Evolutionary conservation across 2,113 vertebrate genomes (phyloP).

Genomic region (Spheniscus mendiculus): DNA sequence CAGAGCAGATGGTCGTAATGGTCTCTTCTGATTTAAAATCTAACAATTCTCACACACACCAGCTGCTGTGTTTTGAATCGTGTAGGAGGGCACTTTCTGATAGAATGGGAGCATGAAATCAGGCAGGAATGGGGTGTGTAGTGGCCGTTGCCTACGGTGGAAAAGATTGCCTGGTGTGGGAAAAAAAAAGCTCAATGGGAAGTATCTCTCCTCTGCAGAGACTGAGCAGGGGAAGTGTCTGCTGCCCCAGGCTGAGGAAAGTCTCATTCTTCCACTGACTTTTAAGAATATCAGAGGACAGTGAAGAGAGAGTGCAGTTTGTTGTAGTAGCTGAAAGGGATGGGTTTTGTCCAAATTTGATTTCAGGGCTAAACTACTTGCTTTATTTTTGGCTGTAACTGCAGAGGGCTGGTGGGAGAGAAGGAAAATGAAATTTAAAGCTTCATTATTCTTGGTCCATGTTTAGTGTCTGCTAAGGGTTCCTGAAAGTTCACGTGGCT

Average conservation of each 20-base stretch:
- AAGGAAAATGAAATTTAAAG: background rate
- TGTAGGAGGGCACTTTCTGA: slow-evolving; percentile 38
- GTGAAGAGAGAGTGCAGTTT: background rate
- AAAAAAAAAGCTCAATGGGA: background rate
- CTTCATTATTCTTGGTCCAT: background rate
- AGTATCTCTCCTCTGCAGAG: background rate
- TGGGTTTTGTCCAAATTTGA: slow-evolving; percentile 21
- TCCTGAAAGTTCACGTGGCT: background rate
- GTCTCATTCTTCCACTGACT: background rate
- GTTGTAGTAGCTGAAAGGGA: background rate
- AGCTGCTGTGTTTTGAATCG: slow-evolving; percentile 9
- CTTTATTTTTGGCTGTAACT: background rate
- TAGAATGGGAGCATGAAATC: slow-evolving; percentile 66
- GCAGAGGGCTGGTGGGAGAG: background rate
- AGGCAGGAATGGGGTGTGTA: slow-evolving; percentile 44
- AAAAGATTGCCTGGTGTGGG: background rate
- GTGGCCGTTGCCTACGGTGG: background rate
- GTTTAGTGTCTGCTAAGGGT: background rate
- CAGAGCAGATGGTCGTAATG: background rate
- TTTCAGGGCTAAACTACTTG: background rate
- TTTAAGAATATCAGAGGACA: background rate
- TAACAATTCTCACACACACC: slow-evolving; percentile 1
- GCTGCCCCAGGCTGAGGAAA: background rate
- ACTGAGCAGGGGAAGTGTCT: background rate
- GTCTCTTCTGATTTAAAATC: background rate